These are phyloP conservation scores for Pedionomus torquatus DNA, from an alignment of 2,113 vertebrate genomes.

Conservation along the genomic window DNA sequence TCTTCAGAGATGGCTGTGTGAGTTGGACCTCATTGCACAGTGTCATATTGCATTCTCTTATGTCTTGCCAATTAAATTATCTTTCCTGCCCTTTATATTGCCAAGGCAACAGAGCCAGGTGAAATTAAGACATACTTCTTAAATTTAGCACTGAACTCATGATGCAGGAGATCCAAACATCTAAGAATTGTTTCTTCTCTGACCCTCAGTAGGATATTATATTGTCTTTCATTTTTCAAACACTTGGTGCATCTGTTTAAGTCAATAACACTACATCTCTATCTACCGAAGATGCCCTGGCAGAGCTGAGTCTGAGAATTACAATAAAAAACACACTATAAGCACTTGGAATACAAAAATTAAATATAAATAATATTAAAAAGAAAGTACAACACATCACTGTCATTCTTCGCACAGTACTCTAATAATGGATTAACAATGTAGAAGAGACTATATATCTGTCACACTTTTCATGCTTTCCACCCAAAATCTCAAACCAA, in stretches of 20 bases:
- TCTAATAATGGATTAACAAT: background rate
- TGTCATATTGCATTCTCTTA: constrained; percentile 34
- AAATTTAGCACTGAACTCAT: constrained; percentile 12
- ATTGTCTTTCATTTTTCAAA: background rate
- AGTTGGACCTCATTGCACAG: constrained; percentile 49
- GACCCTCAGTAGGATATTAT: background rate
- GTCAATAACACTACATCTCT: background rate
- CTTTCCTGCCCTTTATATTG: constrained; percentile 43
- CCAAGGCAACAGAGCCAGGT: constrained; percentile 36
- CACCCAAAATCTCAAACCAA: background rate
- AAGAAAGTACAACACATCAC: background rate
- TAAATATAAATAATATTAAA: background rate
- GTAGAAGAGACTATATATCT: background rate
- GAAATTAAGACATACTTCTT: constrained; percentile 58
- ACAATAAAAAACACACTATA: background rate
- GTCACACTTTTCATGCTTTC: background rate
- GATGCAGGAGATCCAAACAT: background rate
- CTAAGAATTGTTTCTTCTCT: background rate
- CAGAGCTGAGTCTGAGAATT: background rate
- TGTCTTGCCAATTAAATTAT: constrained; percentile 64
- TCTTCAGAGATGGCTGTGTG: constrained; percentile 32
- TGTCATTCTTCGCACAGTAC: background rate
- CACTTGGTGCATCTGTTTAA: background rate
- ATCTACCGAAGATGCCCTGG: background rate
- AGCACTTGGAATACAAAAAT: background rate